These are phyloP conservation scores for Sphecodes monilicornis DNA, from an alignment of 2,888 invertebrate genomes.

Conservation along the genomic window DNA sequence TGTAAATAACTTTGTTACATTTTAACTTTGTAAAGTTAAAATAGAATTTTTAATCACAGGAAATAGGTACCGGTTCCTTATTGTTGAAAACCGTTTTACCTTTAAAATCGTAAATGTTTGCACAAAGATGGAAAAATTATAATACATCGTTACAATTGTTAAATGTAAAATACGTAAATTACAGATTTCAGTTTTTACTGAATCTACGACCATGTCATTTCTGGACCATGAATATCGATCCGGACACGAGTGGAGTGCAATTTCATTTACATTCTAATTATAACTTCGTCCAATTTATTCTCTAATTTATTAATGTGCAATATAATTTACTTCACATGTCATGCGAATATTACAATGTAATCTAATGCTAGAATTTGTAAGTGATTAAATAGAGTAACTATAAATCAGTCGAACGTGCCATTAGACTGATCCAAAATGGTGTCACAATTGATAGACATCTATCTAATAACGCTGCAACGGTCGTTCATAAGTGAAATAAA, in stretches of 20 bases:
- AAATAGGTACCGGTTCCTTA: not conserved
- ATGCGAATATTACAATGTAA: not conserved
- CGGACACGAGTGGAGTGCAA: not conserved
- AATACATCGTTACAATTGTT: not conserved
- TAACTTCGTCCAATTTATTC: not conserved
- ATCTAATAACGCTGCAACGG: not conserved
- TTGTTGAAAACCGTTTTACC: not conserved
- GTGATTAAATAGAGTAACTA: not conserved
- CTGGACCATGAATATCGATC: not conserved
- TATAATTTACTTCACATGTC: not conserved
- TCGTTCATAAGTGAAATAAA: not conserved
- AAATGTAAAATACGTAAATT: not conserved
- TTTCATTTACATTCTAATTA: not conserved
- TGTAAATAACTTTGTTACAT: no score
- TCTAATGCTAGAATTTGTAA: not conserved
- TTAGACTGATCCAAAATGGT: not conserved
- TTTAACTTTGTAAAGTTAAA: not conserved
- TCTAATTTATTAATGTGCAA: not conserved
- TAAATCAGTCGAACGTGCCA: not conserved
- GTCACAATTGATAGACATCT: not conserved
- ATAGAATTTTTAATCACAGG: not conserved
- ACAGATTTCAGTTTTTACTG: not conserved
- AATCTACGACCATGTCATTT: not conserved
- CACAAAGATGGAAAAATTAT: not conserved
- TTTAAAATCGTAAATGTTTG: not conserved